Evolutionary conservation across 2,113 vertebrate species (phyloP).

Genomic region (Zapornia atra): DNA sequence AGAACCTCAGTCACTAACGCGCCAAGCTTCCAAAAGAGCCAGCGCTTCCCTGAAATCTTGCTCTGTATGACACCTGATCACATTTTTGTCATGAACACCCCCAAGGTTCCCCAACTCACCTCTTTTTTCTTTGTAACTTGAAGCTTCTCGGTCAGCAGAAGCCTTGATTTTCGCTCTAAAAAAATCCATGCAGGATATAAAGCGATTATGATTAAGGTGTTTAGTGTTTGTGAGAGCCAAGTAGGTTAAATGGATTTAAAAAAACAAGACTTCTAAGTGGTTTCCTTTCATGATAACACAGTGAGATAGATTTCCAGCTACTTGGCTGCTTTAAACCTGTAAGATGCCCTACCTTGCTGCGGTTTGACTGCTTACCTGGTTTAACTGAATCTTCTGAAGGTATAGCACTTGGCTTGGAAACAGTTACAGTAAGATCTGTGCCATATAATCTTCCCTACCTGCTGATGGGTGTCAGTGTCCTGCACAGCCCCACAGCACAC

Average conservation of each 20-base stretch:
- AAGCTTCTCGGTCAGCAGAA: neutral
- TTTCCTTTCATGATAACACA: neutral
- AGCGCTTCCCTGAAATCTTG: neutral
- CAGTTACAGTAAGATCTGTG: neutral
- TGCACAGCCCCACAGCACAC: neutral
- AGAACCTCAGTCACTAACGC: accelerated
- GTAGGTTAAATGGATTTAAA: neutral
- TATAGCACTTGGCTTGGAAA: neutral
- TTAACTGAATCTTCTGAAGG: neutral
- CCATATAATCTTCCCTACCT: neutral
- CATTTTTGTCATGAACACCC: neutral
- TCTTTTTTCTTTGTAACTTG: neutral
- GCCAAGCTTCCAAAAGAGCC: neutral
- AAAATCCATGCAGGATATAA: neutral
- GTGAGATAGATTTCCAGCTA: neutral
- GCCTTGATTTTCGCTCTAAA: neutral
- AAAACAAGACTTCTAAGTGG: neutral
- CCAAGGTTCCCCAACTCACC: neutral
- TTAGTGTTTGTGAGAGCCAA: neutral
- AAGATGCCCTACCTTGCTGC: neutral
- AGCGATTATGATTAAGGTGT: neutral
- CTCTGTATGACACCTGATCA: neutral
- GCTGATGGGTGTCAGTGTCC: neutral
- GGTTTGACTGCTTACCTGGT: neutral
- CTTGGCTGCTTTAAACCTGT: neutral